Evolutionary conservation across 2,113 vertebrate genomes (phyloP), one percentile per base, ranked within the genome.

Genomic region (Phaetusa simplex): DNA sequence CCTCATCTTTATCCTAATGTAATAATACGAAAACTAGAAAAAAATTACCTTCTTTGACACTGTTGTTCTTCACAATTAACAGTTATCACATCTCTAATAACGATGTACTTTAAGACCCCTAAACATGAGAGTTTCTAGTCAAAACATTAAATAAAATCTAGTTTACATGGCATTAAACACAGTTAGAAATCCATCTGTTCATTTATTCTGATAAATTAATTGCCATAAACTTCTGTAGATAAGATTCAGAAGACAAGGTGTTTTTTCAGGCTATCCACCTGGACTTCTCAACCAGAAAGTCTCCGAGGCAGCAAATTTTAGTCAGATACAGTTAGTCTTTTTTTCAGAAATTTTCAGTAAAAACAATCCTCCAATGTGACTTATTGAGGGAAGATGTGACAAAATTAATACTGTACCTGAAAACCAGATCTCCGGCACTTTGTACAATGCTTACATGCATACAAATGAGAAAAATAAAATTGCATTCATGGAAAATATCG

Each of bases 221-320:
- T 97, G 89, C 67, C 79, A 82, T 36, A 92, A 90, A 82, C 24
- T 77, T 66, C 55, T 53, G 5, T 52, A 87, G 91, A 88, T 27
- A 74, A 74, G 55, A 78, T 77, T 95, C 45, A 79, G 30, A 94
- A 69, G 86, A 65, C 3, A 45, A 80, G 29, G 6, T 20, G 34
- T 38, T 53, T 88, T 70, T 74, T 64, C 81, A 84, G 43, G 67
- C 72, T 58, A 45, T 62, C 36, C 83, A 66, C 80, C 49, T 88
- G 23, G 29, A 91, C 84, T 95, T 96, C 90, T 90, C 88, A 85
- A 23, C 50, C 55, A 82, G 26, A 43, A 67, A 82, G 49, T 62
- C 90, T 97, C 91, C 67, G 90, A 95, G 80, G 86, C 92, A 97
- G 72, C 70, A 94, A 52, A 34, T 34, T 86, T 89, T 69, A 84